Evolutionary conservation across 2,797 vertebrate genomes (phyloP).

Genomic region (Nannoperca obscura): DNA sequence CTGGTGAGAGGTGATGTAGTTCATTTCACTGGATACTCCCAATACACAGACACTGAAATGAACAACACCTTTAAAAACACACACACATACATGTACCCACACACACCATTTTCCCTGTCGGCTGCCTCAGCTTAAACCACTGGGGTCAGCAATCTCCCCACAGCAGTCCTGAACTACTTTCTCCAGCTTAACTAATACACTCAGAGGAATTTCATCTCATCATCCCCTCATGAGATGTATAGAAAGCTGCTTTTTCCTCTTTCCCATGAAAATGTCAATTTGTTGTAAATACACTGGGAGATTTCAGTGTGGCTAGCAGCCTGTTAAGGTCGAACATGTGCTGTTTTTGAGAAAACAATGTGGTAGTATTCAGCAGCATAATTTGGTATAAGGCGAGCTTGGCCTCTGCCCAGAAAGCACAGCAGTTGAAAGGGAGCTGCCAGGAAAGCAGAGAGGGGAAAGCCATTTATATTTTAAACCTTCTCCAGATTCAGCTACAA

Average conservation of each 20-base stretch:
- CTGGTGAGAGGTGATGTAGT: slow-evolving; percentile 56
- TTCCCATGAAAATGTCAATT: slow-evolving; percentile 75
- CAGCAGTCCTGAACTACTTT: slow-evolving; percentile 49
- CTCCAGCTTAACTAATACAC: slow-evolving; percentile 55
- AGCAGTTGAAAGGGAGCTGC: slow-evolving; percentile 68
- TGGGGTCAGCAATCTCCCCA: slow-evolving; percentile 24
- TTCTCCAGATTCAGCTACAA: slow-evolving; percentile 53
- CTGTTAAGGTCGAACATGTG: slow-evolving; percentile 71
- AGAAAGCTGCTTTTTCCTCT: slow-evolving; percentile 46
- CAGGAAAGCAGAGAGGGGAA: slow-evolving; percentile 63
- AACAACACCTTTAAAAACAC: slow-evolving; percentile 64
- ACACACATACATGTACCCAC: slow-evolving; percentile 17
- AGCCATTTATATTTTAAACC: slow-evolving; percentile 56
- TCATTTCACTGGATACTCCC: slow-evolving; percentile 54
- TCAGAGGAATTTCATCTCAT: slow-evolving; percentile 63
- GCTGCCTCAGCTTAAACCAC: slow-evolving; percentile 33
- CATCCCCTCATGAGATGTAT: slow-evolving; percentile 51
- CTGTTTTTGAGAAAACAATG: slow-evolving; percentile 79
- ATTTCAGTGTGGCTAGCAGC: slow-evolving; percentile 50
- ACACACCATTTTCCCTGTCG: slow-evolving; percentile 4
- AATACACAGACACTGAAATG: slow-evolving; percentile 56
- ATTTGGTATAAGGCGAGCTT: slow-evolving; percentile 68
- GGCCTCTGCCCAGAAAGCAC: slow-evolving; percentile 68
- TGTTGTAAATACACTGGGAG: slow-evolving; percentile 57
- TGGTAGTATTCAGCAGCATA: slow-evolving; percentile 78